Base-by-base conservation (phyloP, 2,888 invertebrate genomes). In the Spilosoma lubricipeda region DNA sequence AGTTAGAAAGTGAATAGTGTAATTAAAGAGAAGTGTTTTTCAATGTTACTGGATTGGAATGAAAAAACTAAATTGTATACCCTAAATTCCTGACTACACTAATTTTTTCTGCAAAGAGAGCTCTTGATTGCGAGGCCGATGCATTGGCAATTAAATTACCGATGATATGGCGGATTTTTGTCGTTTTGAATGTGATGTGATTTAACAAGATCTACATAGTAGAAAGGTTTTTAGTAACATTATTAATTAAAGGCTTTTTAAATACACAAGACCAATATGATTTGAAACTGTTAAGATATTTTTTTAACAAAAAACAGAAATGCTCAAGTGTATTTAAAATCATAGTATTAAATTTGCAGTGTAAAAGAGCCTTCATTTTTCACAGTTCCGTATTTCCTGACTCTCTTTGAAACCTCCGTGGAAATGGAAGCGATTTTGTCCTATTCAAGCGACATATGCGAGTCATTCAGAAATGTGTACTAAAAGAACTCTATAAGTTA, bases 361-460 rank as follows among this genome's bases (percentile, higher is more conserved):
- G 83, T 84, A 73, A 79, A 83, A 77, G 76, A 42, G 70, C 75
- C 84, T 82, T 81, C 71, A 84, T 76, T 80, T 80, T 79, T 80
- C 74, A 74, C 70, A 72, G 76, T 69, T 65, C 69, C 73, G 80
- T 71, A 78, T 81, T 77, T 77, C 63, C 56, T 73, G 71, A 65
- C 42, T 74, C 71, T 70, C 77, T 82, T 84, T 84, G 81, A 86
- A 75, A 80, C 78, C 71, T 76, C 64, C 20, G 74, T 79, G 72
- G 80, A 84, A 86, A 86, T 86, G 85, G 85, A 86, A 82, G 79
- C 80, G 85, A 87, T 87, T 87, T 82, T 67, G 67, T 67, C 66
- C 83, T 68, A 85, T 87, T 80, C 83, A 86, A n/a, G 63, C 70
- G 42, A 74, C 75, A 79, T 77, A 73, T 80, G 68, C 69, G 76